Evolutionary conservation across 2,797 vertebrate species (phyloP).

Genomic region (Crax fasciolata): DNA sequence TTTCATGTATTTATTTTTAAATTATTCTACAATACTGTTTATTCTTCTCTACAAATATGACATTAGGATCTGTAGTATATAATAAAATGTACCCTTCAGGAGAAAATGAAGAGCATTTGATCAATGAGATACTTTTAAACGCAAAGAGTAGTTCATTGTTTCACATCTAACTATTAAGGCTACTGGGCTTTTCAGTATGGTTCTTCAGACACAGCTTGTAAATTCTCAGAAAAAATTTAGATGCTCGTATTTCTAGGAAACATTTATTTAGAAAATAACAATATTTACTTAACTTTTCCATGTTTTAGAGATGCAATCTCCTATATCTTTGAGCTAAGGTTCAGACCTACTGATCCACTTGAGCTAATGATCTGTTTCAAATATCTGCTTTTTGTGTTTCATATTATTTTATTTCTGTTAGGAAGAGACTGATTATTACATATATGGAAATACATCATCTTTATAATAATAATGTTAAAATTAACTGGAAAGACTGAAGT

Average conservation of each 20-base stretch:
- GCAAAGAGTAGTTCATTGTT: slow-evolving; percentile 9
- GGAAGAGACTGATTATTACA: background rate
- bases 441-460: background rate
- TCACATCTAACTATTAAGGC: background rate
- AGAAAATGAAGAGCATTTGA: slow-evolving; percentile 1
- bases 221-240: slow-evolving; percentile 16
- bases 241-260: background rate
- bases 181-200: background rate
- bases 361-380: background rate
- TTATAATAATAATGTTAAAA: background rate
- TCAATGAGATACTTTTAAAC: background rate
- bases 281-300: background rate
- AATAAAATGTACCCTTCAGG: background rate
- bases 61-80: background rate
- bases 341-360: background rate
- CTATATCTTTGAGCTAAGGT: background rate
- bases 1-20: background rate
- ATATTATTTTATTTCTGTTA: background rate
- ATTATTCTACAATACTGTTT: background rate
- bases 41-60: background rate
- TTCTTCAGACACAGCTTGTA: slow-evolving; percentile 6
- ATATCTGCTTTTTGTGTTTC: background rate
- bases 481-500: background rate
- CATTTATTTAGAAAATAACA: background rate
- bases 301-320: rapidly evolving